These are phyloP conservation scores for Tachystola acroxantha DNA, from an alignment of 2,888 invertebrate species.

Conservation along the genomic window DNA sequence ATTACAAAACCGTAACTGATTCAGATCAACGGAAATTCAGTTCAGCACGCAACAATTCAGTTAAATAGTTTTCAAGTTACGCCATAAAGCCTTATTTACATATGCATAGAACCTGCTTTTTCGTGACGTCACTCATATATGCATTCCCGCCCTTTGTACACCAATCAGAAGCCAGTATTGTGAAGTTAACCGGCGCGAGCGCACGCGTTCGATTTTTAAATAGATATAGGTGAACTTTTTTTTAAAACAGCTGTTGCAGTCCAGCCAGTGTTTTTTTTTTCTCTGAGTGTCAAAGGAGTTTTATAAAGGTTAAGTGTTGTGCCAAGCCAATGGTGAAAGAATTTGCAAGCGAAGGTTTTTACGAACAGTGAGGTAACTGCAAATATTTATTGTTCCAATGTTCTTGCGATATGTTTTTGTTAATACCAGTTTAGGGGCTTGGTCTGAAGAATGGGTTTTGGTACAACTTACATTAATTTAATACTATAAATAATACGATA, in stretches of 20 bases:
- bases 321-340: constrained; percentile 17
- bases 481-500: too few species aligned
- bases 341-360: constrained; percentile 29
- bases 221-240: too few species aligned
- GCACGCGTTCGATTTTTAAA: constrained; percentile 41
- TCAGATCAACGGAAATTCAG: constrained; percentile 34
- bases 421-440: constrained; percentile 22
- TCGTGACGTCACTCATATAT: constrained; percentile 37
- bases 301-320: constrained; percentile 8
- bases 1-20: constrained; percentile 26
- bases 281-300: constrained; percentile 13
- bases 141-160: constrained; percentile 53
- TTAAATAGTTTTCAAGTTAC: constrained; percentile 21
- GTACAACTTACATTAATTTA: constrained; percentile 14
- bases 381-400: constrained; percentile 38
- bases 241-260: constrained; percentile 4
- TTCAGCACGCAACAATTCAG: constrained; percentile 10
- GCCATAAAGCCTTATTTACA: constrained; percentile 27
- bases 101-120: constrained; percentile 34
- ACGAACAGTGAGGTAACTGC: constrained; percentile 33
- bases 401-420: constrained; percentile 47
- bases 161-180: constrained; percentile 58
- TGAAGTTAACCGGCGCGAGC: constrained; percentile 37
- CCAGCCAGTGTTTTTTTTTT: constrained; percentile 13
- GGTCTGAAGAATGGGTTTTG: constrained; percentile 15